Base-by-base conservation (phyloP, 2,888 invertebrate species). In the Elegia similella region DNA sequence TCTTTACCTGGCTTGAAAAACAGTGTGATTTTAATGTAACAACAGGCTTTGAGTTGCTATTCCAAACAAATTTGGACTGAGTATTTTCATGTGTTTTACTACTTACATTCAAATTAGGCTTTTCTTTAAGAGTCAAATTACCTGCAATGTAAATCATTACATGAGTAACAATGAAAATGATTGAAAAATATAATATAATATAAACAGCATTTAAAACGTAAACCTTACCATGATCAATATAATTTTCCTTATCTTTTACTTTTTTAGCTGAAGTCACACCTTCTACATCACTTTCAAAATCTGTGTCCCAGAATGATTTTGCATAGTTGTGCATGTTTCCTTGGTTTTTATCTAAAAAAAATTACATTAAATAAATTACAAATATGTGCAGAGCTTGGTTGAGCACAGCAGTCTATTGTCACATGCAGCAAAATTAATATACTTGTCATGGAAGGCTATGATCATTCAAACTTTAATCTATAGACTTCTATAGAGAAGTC, bases 221-320 rank as follows among this genome's bases (percentile, higher is more conserved):
- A 58, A 60, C 59, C 43, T 44, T 52, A 60, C 60, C 68, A 67
- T 57, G 58, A 56, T 50, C 65, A 42, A 61, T 57, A 58, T 38
- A 12, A n/a, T 66, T 67, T 61, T 68, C 61, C 47, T 66, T 68
- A 6, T 59, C n/a, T 50, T 58, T 61, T 46, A 47, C 61, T 56
- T 57, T 69, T 29, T 63, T 60, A n/a, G 58, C 34, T 53, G 63
- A 57, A 23, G 62, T 56, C 0, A 30, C 60, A 53, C 62, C 57
- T 57, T 86, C 87, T 3, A 68, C 65, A 61, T 88, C 88, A 77
- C 82, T 88, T 66, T 88, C 88, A 52, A 70, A 72, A 65, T 88
- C 88, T 17, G 81, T 84, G 47, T 85, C 84, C 88, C 86, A 87
- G 69, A 86, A 88, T 10, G 75, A 71, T 66, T 76, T 84, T 0